phyloP scores from a whole-genome alignment of 2,113 vertebrate species.

The Thomomys bottae region DNA sequence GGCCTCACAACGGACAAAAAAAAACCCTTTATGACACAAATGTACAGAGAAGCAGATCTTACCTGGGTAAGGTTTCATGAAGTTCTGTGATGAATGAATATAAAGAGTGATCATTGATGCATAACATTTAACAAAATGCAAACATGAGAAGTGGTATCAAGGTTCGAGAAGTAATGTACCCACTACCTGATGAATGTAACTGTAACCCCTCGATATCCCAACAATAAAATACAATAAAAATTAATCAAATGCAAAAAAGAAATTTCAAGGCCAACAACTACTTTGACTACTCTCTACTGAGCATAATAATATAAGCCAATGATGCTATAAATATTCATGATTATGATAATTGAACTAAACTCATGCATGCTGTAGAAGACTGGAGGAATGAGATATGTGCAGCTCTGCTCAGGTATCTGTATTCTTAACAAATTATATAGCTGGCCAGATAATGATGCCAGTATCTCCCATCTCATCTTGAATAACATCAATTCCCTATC shows the following conservation, averaged over 20 bases:
- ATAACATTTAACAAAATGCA: too few species aligned
- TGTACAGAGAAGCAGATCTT: neutral
- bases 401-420: neutral
- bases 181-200: too few species aligned
- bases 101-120: too few species aligned
- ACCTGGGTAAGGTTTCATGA: neutral
- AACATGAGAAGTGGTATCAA: too few species aligned
- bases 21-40: neutral
- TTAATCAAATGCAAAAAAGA: too few species aligned
- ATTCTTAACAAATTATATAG: neutral
- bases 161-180: too few species aligned
- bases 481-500: neutral
- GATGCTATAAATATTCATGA: constrained; percentile 34
- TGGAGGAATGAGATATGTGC: neutral
- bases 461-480: neutral
- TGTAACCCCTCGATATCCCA: too few species aligned
- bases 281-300: constrained; percentile 18
- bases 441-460: neutral
- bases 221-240: too few species aligned
- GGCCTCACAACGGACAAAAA: too few species aligned
- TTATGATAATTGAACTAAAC: constrained; percentile 7
- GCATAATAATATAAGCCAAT: neutral
- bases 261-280: neutral
- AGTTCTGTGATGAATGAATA: too few species aligned
- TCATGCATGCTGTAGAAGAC: neutral